Evolutionary conservation across 1,140 invertebrate genomes (phyloP), one percentile per base, ranked within the genome.

Genomic region (Ostrea edulis): DNA sequence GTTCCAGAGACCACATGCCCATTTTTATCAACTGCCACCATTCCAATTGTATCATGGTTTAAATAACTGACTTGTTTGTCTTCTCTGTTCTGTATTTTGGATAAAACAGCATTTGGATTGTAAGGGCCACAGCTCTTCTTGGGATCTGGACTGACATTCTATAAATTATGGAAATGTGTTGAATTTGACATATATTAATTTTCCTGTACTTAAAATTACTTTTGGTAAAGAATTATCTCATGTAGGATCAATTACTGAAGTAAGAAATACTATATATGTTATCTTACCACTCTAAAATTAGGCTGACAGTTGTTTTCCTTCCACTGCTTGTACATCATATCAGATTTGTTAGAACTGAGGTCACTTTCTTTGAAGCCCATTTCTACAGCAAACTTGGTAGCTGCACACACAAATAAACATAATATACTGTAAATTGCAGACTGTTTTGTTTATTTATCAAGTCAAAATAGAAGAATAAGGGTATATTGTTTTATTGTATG

Each of bases 1-100:
- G 98, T 99, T 25, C 98, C 99, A 51, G 97, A 98, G 11, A 97
- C 97, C 54, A 99, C 96, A 91, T 97, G 96, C 0, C 97, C 97
- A 35, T 96, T 93, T 8, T 91, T 92, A 95, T 99, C 98, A 88
- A 99, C 97, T 0, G 97, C 98, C 44, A 99, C 95, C 96, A 99
- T 98, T 65, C 98, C 98, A 92, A 99, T 99, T 0, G 99, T 99
- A 93, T 99, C 99, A 95, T 99, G 99, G 95, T 98, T 98, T 90
- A 87, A 35, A 90, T 89, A 89, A 85, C 88, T 55, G 53, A 89
- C 71, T 3, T 25, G 51, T 89, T 52, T 89, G 68, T 89, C 88
- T 86, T 44, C 52, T 77, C 51, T 86, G 81, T 14, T 83, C 0
- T 44, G 25, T 84, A 87, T 85, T 87, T 35, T 77, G 35, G 35